Evolutionary conservation across 2,797 vertebrate species (phyloP), one percentile per base, ranked within the genome.

Genomic region (Xenentodon cancila): DNA sequence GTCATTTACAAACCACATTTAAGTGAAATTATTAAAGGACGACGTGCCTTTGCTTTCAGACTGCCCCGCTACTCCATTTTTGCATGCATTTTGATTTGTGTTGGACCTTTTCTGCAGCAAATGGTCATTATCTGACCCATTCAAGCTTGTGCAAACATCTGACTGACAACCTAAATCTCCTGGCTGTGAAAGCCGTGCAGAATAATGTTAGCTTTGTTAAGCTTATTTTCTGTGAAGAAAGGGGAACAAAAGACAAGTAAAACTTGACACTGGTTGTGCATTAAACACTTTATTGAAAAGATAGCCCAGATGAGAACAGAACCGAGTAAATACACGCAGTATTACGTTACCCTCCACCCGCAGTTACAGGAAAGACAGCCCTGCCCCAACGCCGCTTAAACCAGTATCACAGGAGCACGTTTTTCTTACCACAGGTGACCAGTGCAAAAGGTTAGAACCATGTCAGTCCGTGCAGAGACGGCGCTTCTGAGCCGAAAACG

Each of bases 241-340:
- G 20, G 42, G 5, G 59, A 61, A 49, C 17, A 17, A 62, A 70
- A 64, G 8, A 22, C 18, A 11, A 9, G 30, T 43, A 5, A 18
- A 22, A 53, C 2, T 34, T 27, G 53, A 37, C 44, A 74, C 71
- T 49, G 13, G 70, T 65, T 81, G 47, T 57, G 47, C 49, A 63
- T 83, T 77, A 58, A 81, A 72, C 15, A 1, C 63, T 87, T 88
- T 84, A 89, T 76, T 87, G 46, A 72, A 81, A 81, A 53, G 72
- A 44, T 19, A 62, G 67, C 16, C 50, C n/a, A 52, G 61, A 50
- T 37, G 9, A 61, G 48, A 50, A 64, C 49, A 12, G 46, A 1
- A 3, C 40, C 50, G 45, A 44, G 62, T 46, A 60, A 70, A 77
- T 18, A 77, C 49, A 54, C 46, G 37, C 43, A 46, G 27, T 22